Base-by-base conservation (phyloP, 2,888 invertebrate species). In the Didymodactylos carnosus region DNA sequence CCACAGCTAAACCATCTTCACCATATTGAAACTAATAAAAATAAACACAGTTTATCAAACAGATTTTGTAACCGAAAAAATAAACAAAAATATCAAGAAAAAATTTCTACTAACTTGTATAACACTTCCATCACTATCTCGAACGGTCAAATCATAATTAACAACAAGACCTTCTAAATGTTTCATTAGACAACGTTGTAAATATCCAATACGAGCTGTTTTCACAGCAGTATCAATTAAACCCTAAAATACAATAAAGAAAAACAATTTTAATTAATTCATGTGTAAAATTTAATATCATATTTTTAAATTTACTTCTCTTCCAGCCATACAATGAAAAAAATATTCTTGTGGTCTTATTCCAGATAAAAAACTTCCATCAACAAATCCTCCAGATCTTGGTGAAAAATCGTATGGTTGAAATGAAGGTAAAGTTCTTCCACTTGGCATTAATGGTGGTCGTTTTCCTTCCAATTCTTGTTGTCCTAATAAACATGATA, bases 241-340 rank as follows among this genome's bases (percentile, higher is more conserved):
- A 86, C 98, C 92, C 88, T 89, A 79, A 75, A 80, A 76, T 46
- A 49, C 49, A 46, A 72, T 49, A 27, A 39, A 27, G 13, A 72
- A 53, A 14, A 49, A 14, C 39, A 62, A 23, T 6, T 72, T n/a
- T 6, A 29, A 39, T 14, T 72, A 3, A 39, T 69, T 51, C 3
- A 29, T 23, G 23, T 3, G 19, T 13, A 16, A 16, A 16, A 29
- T 5, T 0, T 29, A 19, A 10, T 35, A 35, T n/a, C 35, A 35
- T 62, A n/a, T n/a, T n/a, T n/a, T 69, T 69, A 27, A 74, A 77
- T 81, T 80, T 82, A 88, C 92, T 87, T 98, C 98, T 83, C 98
- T 88, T 73, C 98, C 98, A 73, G 98, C 98, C 97, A 99, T 99
- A 81, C 97, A 97, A 87, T 99, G 97, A 85, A 95, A 97, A 85